Percentiles rank a stretch among this genome's conserved stretches.
Evolutionary conservation across 2,888 invertebrate genomes (phyloP).

Genomic region (Tethea ocularis): DNA sequence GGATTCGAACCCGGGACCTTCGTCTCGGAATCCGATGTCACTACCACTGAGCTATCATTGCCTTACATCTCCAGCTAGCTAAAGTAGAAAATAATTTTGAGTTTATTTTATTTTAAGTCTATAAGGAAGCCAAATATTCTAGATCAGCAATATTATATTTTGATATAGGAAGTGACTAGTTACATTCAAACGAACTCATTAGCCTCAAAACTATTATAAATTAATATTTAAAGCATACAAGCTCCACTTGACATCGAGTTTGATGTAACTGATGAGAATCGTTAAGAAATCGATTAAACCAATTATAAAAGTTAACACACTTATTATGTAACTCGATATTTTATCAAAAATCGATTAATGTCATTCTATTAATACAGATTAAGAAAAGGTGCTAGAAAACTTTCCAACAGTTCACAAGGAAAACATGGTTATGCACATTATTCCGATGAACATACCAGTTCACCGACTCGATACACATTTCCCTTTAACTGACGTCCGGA

Average conservation of each 20-base stretch:
- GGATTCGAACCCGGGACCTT: no score
- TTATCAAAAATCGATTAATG: not conserved
- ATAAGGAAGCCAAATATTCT: no score
- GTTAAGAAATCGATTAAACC: constrained; percentile 3
- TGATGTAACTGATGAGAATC: constrained; percentile 1
- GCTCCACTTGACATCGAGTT: not conserved
- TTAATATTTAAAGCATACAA: constrained; percentile 1
- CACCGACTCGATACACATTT: constrained; percentile 9
- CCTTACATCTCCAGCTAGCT: no score
- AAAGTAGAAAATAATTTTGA: no score
- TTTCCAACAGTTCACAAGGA: not conserved
- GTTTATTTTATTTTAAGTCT: no score
- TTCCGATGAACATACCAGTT: constrained; percentile 7
- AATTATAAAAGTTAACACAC: not conserved
- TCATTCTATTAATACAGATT: not conserved
- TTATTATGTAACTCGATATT: not conserved
- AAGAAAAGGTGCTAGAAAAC: not conserved
- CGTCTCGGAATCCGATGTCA: no score
- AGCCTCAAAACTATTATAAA: not conserved
- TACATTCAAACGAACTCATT: not conserved
- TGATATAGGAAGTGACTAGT: constrained; percentile 1
- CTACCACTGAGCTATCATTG: no score
- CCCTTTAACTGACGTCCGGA: not conserved
- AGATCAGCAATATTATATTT: not conserved
- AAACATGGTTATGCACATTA: constrained; percentile 7